Evolutionary conservation across 2,888 invertebrate species (phyloP).

Genomic region (Dryocosmus kuriphilus): DNA sequence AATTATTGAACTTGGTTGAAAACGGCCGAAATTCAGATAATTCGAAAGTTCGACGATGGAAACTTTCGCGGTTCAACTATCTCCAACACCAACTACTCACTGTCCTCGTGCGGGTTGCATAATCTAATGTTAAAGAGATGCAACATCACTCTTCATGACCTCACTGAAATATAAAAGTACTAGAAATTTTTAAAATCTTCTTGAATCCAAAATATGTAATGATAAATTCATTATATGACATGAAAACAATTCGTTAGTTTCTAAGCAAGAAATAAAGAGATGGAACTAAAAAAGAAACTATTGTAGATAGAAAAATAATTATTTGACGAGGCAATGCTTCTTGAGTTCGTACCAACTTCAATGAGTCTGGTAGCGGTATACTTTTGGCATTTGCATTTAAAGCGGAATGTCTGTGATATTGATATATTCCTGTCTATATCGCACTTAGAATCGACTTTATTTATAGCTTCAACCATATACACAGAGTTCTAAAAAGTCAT

Average conservation of each 20-base stretch:
- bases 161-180: conserved; percentile 10
- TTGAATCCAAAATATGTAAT: background rate
- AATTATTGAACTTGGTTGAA: conserved; percentile 59
- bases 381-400: conserved; percentile 69
- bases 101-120: conserved; percentile 60
- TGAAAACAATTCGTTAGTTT: background rate
- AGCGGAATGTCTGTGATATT: conserved; percentile 65
- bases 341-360: conserved; percentile 12
- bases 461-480: conserved; percentile 53
- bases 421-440: conserved; percentile 72
- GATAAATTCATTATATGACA: background rate
- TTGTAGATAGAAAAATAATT: background rate
- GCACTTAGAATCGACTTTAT: conserved; percentile 64
- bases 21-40: conserved; percentile 70
- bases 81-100: conserved; percentile 63
- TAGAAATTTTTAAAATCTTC: background rate
- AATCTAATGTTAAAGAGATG: conserved; percentile 63
- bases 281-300: background rate
- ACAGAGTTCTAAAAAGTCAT: conserved; percentile 55
- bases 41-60: conserved; percentile 68
- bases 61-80: conserved; percentile 70
- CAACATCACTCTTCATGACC: conserved; percentile 58
- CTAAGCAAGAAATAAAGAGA: background rate
- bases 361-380: conserved; percentile 18
- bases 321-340: background rate